Evolutionary conservation across 1,140 invertebrate species (phyloP), one percentile per base, ranked within the genome.

Genomic region (Bombus impatiens): DNA sequence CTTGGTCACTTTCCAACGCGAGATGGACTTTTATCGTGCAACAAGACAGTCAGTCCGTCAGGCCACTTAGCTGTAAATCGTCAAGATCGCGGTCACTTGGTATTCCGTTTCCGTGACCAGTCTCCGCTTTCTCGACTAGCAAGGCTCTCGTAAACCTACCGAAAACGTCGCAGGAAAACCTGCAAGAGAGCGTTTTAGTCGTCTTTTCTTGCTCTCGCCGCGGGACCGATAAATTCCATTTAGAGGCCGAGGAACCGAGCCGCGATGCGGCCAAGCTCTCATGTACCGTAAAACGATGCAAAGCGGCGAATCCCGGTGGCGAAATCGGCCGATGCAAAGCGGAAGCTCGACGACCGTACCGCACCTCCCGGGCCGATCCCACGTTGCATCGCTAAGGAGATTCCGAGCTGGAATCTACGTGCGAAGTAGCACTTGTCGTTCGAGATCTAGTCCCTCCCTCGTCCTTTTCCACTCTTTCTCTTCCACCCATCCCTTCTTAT

Each of bases 391-490:
- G 79, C 90, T 90, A 91, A 91, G 89, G 59, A 89, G 90, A 91
- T 91, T 91, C 79, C 76, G 68, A 89, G 85, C 78, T 82, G 75
- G 71, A 90, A 90, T 90, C 88, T 88, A 90, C 90, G 90, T 88
- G 88, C 85, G 89, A 90, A 88, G 72, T 82, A 86, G 86, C 90
- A 86, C 80, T 91, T 86, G 86, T 79, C 88, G 53, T 65, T 74
- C 47, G 9, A 53, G 40, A 57, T 68, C 70, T 22, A 28, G 15
- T 8, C 42, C 35, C 62, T 35, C 22, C 2, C 42, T 18, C 35
- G 1, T 40, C 3, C 8, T 25, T 15, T 15, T 18, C 44, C 32
- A 25, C 53, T 53, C 9, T 53, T 53, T 22, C 18, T 42, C 10
- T 32, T 40, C 47, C 10, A 6, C 25, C 57, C 12, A 13, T 13